Base-by-base conservation (phyloP, 2,797 vertebrate genomes). In the Smutsia gigantea region DNA sequence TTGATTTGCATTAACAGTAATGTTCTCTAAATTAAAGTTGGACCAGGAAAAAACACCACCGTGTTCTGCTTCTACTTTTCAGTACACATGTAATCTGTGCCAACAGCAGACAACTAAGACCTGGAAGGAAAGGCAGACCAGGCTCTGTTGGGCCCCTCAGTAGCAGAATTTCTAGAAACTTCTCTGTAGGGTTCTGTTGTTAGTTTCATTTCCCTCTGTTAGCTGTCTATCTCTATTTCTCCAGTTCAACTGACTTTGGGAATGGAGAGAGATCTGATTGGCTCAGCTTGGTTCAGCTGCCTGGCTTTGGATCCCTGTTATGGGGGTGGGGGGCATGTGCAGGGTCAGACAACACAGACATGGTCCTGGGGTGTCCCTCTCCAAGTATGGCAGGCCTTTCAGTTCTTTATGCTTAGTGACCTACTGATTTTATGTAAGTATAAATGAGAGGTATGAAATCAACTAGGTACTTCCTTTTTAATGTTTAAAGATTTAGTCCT, bases 1-100 rank as follows among this genome's bases (percentile, higher is more conserved):
- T 97, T 96, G 82, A 91, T 97, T 97, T 97, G 85, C 86, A 68
- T 90, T 89, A 55, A 71, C 93, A 97, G 69, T 88, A 68, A 77
- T 79, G 90, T 89, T 97, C 93, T 95, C 86, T 46, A 46, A 11
- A n/a, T 95, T 96, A 93, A 95, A 89, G 55, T 84, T 84, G 91
- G 93, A 61, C 94, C 78, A 90, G 93, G 96, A 94, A 96, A 96
- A 95, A 93, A 93, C 82, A 63, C 88, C n/a, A 55, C 42, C 34
- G 82, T 71, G 21, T 79, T 96, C 77, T 93, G 94, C 87, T 95
- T 94, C 96, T 95, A 29, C 82, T 96, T 97, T 95, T 95, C 92
- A 75, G 37, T 34, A 29, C 42, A 74, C 49, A 0, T n/a, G 49
- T 72, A 71, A 59, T 21, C 29, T 34, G 9, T 10, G 51, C 82